These are phyloP conservation scores for Leptopilina boulardi DNA, from an alignment of 1,140 invertebrate genomes.

Conservation along the genomic window DNA sequence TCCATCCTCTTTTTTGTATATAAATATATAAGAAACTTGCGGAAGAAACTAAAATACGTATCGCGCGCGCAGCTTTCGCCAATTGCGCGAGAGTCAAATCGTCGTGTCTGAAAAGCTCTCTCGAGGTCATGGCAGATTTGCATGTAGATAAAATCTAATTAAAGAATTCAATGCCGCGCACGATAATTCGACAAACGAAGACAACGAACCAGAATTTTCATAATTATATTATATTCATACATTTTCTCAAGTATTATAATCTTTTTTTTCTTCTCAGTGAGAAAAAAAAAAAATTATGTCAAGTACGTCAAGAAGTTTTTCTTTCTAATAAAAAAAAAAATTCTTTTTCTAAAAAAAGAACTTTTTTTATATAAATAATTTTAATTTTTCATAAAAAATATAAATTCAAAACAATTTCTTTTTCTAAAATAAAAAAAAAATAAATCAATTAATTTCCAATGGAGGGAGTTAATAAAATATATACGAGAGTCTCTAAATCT, in stretches of 20 bases:
- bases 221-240: background rate
- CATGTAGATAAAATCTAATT: conserved; percentile 49
- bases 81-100: conserved; percentile 5
- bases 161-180: conserved; percentile 59
- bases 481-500: conserved; percentile 31
- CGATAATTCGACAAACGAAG: conserved; percentile 7
- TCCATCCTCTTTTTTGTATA: background rate
- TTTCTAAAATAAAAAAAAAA: too few relatives aligned
- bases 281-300: too few relatives aligned
- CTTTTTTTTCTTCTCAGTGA: too few relatives aligned
- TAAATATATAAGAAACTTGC: background rate
- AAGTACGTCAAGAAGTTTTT: too few relatives aligned
- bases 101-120: conserved; percentile 7
- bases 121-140: background rate
- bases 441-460: too few relatives aligned
- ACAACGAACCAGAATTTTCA: conserved; percentile 1
- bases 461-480: too few relatives aligned
- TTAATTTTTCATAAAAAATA: too few relatives aligned
- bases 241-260: background rate
- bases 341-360: background rate
- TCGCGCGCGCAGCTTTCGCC: background rate
- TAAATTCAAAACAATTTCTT: too few relatives aligned
- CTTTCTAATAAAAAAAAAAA: too few relatives aligned
- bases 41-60: background rate
- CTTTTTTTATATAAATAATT: too few relatives aligned